Evolutionary conservation across 2,113 vertebrate genomes (phyloP).

Genomic region (Edolisoma coerulescens): DNA sequence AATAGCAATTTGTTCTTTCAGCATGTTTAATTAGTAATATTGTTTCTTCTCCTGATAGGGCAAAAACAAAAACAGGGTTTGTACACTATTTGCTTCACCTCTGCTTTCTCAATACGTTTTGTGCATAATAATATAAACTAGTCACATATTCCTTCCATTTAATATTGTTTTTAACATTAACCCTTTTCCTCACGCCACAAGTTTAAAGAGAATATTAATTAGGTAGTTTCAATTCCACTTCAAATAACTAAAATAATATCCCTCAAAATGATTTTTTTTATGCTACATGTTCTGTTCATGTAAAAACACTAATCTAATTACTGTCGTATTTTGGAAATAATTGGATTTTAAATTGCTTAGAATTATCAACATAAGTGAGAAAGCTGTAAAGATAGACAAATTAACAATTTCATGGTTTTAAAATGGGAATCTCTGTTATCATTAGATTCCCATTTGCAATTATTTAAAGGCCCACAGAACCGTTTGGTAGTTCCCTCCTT

Average conservation of each 20-base stretch:
- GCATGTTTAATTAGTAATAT: background rate
- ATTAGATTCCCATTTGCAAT: slow-evolving; percentile 35
- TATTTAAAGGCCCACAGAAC: slow-evolving; percentile 37
- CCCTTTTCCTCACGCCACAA: background rate
- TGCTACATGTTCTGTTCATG: background rate
- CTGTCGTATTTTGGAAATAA: slow-evolving; percentile 62
- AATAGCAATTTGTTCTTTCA: background rate
- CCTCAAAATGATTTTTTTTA: slow-evolving; percentile 15
- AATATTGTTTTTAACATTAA: background rate
- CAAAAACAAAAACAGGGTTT: background rate
- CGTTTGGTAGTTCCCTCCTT: slow-evolving; percentile 16
- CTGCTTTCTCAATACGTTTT: background rate
- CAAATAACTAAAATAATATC: slow-evolving; percentile 5
- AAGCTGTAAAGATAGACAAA: slow-evolving; percentile 73
- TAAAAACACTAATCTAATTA: slow-evolving; percentile 71
- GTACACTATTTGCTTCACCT: background rate
- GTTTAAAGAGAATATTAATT: background rate
- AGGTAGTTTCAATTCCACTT: background rate
- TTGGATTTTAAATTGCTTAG: slow-evolving; percentile 67
- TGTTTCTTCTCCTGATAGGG: background rate
- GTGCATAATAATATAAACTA: background rate
- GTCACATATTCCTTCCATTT: background rate
- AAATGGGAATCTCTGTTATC: slow-evolving; percentile 42
- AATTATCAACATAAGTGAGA: slow-evolving; percentile 73
- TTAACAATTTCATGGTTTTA: slow-evolving; percentile 75